Percentiles rank a stretch among this genome's conserved stretches.
Conservation (phyloP, 2,888 invertebrate species). For the Uloborus plumipes region DNA sequence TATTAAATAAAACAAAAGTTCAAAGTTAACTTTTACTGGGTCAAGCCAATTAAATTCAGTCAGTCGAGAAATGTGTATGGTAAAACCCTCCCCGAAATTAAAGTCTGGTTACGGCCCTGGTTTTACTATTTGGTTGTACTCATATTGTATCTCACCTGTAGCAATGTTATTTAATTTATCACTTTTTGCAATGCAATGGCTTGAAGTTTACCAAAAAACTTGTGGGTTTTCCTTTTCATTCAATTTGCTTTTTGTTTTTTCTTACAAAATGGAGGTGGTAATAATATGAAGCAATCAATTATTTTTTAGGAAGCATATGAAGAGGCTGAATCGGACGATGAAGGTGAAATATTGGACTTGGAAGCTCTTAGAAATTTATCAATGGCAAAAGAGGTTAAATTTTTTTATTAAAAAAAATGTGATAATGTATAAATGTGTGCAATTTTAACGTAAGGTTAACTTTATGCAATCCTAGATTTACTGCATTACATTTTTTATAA, state of each 20-base stretch:
- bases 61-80: too few relatives aligned
- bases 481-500: too few relatives aligned
- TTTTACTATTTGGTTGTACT: too few relatives aligned
- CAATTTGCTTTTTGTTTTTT: conserved; percentile 68
- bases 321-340: conserved; percentile 76
- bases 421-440: too few relatives aligned
- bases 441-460: too few relatives aligned
- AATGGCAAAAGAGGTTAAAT: conserved; percentile 37
- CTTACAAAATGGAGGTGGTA: background rate
- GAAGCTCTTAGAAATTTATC: conserved; percentile 58
- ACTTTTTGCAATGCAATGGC: background rate
- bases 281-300: background rate
- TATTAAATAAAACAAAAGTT: too few relatives aligned
- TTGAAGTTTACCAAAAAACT: background rate
- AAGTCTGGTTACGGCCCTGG: too few relatives aligned
- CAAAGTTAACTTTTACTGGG: too few relatives aligned
- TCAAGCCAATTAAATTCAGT: too few relatives aligned
- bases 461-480: too few relatives aligned
- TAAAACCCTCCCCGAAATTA: too few relatives aligned
- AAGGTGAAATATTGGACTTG: conserved; percentile 70
- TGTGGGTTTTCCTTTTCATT: background rate
- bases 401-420: background rate
- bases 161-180: background rate
- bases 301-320: conserved; percentile 78
- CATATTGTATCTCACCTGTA: background rate